Evolutionary conservation across 64 coral and sea anemone genomes (phyloP).

Genomic region (Platygyra sinensis): DNA sequence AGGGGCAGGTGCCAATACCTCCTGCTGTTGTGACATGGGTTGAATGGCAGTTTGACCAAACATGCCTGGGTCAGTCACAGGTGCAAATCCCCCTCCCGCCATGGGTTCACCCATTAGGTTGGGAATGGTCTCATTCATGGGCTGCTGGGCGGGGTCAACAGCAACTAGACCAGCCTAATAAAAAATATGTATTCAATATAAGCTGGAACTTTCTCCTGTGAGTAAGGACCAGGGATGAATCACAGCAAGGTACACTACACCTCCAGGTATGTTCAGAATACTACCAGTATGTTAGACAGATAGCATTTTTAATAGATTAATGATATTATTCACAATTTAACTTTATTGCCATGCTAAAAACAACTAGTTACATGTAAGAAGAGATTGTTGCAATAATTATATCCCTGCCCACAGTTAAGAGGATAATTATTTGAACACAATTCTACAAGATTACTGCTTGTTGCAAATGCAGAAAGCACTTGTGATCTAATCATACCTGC

Average conservation of each 20-base stretch:
- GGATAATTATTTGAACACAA: too few relatives aligned
- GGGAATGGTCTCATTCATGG: background rate
- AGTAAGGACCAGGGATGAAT: too few relatives aligned
- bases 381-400: too few relatives aligned
- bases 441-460: background rate
- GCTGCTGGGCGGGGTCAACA: conserved; percentile 4
- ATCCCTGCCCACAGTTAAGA: too few relatives aligned
- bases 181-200: background rate
- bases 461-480: background rate
- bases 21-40: conserved; percentile 14
- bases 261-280: too few relatives aligned
- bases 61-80: background rate
- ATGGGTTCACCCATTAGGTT: conserved; percentile 13
- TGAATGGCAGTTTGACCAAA: conserved; percentile 14
- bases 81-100: background rate
- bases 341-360: too few relatives aligned
- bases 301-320: too few relatives aligned
- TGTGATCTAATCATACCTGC: conserved; percentile 3
- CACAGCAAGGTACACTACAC: background rate
- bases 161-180: background rate
- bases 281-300: too few relatives aligned
- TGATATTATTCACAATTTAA: too few relatives aligned
- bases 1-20: background rate
- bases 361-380: too few relatives aligned
- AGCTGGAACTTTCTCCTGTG: background rate